Evolutionary conservation across 2,113 vertebrate genomes (phyloP).

Genomic region (Oplegnathus fasciatus): DNA sequence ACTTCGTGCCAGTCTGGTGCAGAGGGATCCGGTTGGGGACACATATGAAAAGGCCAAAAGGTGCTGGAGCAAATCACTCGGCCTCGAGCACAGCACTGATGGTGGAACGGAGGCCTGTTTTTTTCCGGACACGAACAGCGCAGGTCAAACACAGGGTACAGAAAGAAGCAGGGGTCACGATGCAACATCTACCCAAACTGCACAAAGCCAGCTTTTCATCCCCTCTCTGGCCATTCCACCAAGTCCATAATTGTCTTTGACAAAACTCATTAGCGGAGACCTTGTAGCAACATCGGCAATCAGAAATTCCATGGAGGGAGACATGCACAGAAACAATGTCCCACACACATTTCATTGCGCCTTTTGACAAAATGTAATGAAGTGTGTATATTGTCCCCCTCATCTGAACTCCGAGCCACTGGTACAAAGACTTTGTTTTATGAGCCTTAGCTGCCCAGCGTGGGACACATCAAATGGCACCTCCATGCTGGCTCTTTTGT

Average conservation of each 20-base stretch:
- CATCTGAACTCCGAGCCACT: slow-evolving; percentile 84
- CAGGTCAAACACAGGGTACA: slow-evolving; percentile 86
- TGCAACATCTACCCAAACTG: slow-evolving; percentile 77
- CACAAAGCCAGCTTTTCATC: slow-evolving; percentile 92
- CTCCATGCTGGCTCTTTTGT: slow-evolving; percentile 82
- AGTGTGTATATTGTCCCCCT: slow-evolving; percentile 88
- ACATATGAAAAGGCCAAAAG: slow-evolving; percentile 56
- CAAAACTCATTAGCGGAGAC: slow-evolving; percentile 91
- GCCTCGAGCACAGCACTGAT: slow-evolving; percentile 34
- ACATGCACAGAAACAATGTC: slow-evolving; percentile 88
- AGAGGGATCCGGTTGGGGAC: slow-evolving; percentile 47
- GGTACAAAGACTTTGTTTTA: slow-evolving; percentile 85
- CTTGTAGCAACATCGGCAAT: slow-evolving; percentile 87
- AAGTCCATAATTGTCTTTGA: slow-evolving; percentile 90
- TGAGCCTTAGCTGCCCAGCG: slow-evolving; percentile 83
- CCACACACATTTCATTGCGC: slow-evolving; percentile 85
- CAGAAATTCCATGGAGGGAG: slow-evolving; percentile 85
- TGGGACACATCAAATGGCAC: slow-evolving; percentile 87
- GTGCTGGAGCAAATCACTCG: slow-evolving; percentile 64
- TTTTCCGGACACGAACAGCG: slow-evolving; percentile 57
- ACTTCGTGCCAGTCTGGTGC: slow-evolving; percentile 43
- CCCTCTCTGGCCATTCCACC: slow-evolving; percentile 75
- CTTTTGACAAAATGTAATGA: slow-evolving; percentile 92
- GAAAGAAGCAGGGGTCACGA: slow-evolving; percentile 80
- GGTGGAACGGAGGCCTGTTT: slow-evolving; percentile 63